Evolutionary conservation across 2,888 invertebrate genomes (phyloP), one percentile per base, ranked within the genome.

Genomic region (Nomada hirtipes): DNA sequence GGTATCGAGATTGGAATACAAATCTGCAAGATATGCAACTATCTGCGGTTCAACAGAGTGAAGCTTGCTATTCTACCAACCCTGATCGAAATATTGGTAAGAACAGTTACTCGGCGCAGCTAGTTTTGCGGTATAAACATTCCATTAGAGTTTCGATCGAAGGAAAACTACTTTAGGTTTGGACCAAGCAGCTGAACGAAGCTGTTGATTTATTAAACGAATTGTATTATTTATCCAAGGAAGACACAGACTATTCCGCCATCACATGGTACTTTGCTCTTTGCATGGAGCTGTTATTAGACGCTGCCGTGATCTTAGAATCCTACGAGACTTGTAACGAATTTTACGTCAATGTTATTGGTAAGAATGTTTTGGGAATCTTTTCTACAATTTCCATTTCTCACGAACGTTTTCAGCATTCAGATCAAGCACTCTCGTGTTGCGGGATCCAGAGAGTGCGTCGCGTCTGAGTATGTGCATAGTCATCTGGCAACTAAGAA

Each of bases 261-360:
- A 86, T 92, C 10, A 90, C 94, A 0, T 95, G 95, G 94, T 96
- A 96, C 86, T 95, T 95, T 85, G 95, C 95, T 0, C 93, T 96
- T 52, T 95, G 95, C 82, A 93, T 96, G 74, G 95, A 96, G 72
- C 90, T 96, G 86, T 93, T 95, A 69, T 89, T 96, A 55, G 95
- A 96, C 85, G 94, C 96, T 84, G 95, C 95, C 7, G 94, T 95
- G 88, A 93, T 94, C 75, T 86, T 95, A 65, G 95, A 95, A 89
- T 92, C 94, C 1, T 94, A 95, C 4, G 90, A 93, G 23, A 93
- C 93, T 61, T 95, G 95, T 79, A 93, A 92, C 80, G 89, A 91
- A 4, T 95, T 94, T 78, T 95, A 95, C 2, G 92, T 94, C 61
- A 92, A 89, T 86, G 68, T 88, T 1, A 42, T 83, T 0, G 79